phyloP scores from a whole-genome alignment of 2,797 vertebrate genomes.

The Rhodeus uyekii region DNA sequence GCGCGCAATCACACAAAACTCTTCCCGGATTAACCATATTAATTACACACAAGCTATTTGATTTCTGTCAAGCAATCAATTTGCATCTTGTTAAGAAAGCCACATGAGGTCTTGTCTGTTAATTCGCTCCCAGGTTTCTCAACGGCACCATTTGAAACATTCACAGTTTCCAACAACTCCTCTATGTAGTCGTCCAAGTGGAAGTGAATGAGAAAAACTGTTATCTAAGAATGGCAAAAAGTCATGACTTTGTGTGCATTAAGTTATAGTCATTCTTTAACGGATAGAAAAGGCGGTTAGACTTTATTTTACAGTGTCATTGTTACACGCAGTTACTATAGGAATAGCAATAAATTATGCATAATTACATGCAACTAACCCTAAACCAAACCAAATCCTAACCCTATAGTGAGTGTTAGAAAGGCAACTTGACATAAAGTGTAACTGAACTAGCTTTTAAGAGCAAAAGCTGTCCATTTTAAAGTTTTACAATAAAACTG shows the following conservation, averaged over 20 bases:
- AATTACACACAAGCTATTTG: constrained; percentile 81
- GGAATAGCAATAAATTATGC: no score
- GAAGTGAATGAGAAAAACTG: background rate
- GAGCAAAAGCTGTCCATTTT: background rate
- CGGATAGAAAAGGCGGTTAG: background rate
- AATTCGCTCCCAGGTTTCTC: constrained; percentile 49
- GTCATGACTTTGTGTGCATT: background rate
- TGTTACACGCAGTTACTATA: no score
- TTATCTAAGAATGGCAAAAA: background rate
- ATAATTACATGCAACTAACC: no score
- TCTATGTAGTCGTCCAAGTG: background rate
- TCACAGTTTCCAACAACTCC: constrained; percentile 4
- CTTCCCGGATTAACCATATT: constrained; percentile 78
- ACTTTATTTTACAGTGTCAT: no score
- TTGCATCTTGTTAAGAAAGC: constrained; percentile 72
- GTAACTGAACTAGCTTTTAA: background rate
- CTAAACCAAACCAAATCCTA: no score
- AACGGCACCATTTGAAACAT: background rate
- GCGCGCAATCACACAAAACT: constrained; percentile 45
- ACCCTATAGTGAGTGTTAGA: no score
- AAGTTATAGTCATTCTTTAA: background rate
- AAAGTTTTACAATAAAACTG: background rate
- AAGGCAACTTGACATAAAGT: no score
- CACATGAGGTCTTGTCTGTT: constrained; percentile 63
- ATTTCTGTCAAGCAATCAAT: constrained; percentile 83